Evolutionary conservation across 2,113 vertebrate species (phyloP), one percentile per base, ranked within the genome.

Genomic region (Lophura nycthemera): DNA sequence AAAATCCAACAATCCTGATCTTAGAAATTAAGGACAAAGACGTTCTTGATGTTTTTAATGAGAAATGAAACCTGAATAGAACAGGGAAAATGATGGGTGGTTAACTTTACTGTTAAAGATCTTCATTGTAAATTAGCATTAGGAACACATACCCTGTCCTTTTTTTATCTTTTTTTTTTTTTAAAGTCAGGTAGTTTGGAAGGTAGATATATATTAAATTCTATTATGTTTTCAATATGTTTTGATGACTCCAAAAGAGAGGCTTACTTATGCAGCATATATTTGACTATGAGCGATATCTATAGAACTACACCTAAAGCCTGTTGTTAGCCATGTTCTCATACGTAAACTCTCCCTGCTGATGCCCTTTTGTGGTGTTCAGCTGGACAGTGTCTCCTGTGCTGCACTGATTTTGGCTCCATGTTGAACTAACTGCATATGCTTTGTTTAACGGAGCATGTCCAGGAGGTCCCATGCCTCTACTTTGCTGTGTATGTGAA

Each of bases 341-440:
- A 4, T 11, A 19, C 3, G 4, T 56, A 60, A 86, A 29, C 3
- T 12, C 32, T 15, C 13, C 24, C 34, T 38, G 25, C 47, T 71
- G 47, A 30, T 32, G 21, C 2, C 7, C 4, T 18, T 40, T 59
- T 50, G 3, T 16, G 15, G 3, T 15, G 36, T 10, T 19, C 65
- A 20, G 17, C 7, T 18, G 27, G 42, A 38, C 6, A 13, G 10
- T 20, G 1, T 16, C 4, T 7, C 61, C 71, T 13, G 21, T 54
- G 15, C 2, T 48, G 20, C 7, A 1, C 8, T 25, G 10, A 5
- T 50, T 67, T 85, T 34, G 4, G 9, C 45, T 12, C 30, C 6
- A 3, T 0, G 3, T 8, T 13, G 29, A 66, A 22, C 4, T 48
- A 8, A 13, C 15, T 6, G 24, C 10, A 38, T 0, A 13, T 4